phyloP scores from a whole-genome alignment of 2,888 invertebrate species.

The Azorinus chamasolen region DNA sequence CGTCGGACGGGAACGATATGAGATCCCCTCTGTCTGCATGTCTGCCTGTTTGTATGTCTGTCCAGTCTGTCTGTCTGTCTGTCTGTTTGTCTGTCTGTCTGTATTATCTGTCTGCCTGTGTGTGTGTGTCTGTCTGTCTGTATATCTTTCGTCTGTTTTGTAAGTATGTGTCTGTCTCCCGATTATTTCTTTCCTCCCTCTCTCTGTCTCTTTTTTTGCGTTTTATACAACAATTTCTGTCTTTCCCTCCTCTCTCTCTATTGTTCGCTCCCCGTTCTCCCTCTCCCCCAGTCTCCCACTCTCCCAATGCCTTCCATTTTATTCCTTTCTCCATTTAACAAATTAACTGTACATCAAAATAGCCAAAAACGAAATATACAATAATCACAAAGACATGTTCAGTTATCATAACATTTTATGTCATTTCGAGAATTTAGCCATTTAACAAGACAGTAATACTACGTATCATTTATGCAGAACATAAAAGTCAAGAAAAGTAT shows the following conservation, averaged over 20 bases:
- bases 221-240: neutral
- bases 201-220: neutral
- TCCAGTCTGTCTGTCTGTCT: slow-evolving; percentile 1
- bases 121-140: neutral
- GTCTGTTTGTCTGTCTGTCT: neutral
- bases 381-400: too few relatives aligned
- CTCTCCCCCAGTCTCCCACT: neutral
- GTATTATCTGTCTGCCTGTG: neutral
- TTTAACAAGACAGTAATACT: too few relatives aligned
- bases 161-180: neutral
- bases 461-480: too few relatives aligned
- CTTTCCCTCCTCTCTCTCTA: neutral
- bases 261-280: neutral
- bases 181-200: neutral
- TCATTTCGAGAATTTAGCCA: too few relatives aligned
- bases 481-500: too few relatives aligned
- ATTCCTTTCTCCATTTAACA: too few relatives aligned
- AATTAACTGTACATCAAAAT: too few relatives aligned
- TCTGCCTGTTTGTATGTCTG: too few relatives aligned
- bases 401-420: too few relatives aligned
- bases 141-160: neutral
- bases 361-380: too few relatives aligned
- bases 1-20: too few relatives aligned
- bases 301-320: neutral
- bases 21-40: too few relatives aligned